Evolutionary conservation across 1,140 invertebrate species (phyloP), one percentile per base, ranked within the genome.

Genomic region (Drosophila hydei): DNA sequence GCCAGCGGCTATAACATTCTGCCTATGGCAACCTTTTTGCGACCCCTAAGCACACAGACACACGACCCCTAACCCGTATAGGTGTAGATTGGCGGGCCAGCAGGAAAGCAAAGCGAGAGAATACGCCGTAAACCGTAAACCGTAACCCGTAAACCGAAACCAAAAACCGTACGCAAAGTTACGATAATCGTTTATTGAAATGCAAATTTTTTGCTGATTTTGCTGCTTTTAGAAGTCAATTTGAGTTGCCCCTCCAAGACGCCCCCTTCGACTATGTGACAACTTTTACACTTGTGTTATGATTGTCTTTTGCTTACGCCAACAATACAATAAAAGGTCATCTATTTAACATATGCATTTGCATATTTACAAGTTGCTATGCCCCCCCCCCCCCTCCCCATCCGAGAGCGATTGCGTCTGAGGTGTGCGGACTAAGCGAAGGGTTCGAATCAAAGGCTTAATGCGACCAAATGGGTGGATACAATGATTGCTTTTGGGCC

Each of bases 111-210:
- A 36, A 61, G 30, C 14, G n/a, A 8, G 38, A 42, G 38, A 30
- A 51, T 23, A 33, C 36, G 43, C 40, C 72, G 51, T 73, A 74
- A 74, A 58, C 59, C 73, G 81, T 79, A 77, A 75, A 75, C 48
- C 58, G 72, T 63, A 33, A 61, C n/a, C n/a, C n/a, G n/a, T n/a
- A n/a, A 62, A 80, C 59, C 81, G 80, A 87, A 85, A 87, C 81
- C 81, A 78, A 87, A 87, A 81, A 75, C 81, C 83, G 78, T 87
- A 87, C 75, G 78, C 81, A 87, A 87, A 87, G 83, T 88, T 88
- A 87, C 83, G 83, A 87, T 87, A 87, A 87, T 87, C 83, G 83
- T 87, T 87, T 87, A 87, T 87, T 87, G 83, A 87, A 87, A 87
- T 87, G 83, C 83, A 87, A 87, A 87, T 87, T 87, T 87, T 83